These are phyloP conservation scores for Diaprepes abbreviatus DNA, from an alignment of 2,888 invertebrate genomes.

Conservation along the genomic window DNA sequence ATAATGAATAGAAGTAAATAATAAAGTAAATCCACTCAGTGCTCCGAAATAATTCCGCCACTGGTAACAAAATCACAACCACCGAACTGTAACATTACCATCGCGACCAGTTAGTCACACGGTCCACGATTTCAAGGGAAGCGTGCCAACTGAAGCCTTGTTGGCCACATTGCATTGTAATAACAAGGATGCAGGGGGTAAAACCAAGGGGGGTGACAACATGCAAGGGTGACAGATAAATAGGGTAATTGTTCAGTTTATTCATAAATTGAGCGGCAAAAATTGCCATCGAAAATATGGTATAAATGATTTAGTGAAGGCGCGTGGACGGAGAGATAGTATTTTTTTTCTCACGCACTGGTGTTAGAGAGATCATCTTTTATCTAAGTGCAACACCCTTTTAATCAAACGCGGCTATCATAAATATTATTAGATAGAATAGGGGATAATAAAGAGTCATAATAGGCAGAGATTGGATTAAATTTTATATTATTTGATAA, in stretches of 20 bases:
- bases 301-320: conserved; percentile 2
- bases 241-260: conserved; percentile 39
- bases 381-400: background rate
- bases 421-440: conserved; percentile 7
- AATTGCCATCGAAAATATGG: conserved; percentile 46
- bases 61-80: background rate
- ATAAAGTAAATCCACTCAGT: no score
- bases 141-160: conserved; percentile 36
- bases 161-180: conserved; percentile 38
- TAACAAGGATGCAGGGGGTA: conserved; percentile 18
- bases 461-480: background rate
- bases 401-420: background rate
- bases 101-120: conserved; percentile 24
- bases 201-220: conserved; percentile 25
- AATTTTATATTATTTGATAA: background rate
- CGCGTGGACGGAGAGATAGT: conserved; percentile 2
- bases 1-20: no score
- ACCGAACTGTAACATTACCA: conserved; percentile 4
- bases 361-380: conserved; percentile 4
- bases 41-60: background rate
- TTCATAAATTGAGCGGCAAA: conserved; percentile 45
- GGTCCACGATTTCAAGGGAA: conserved; percentile 10
- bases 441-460: background rate
- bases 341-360: conserved; percentile 11
- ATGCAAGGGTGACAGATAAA: conserved; percentile 7